Base-by-base conservation (phyloP, 2,888 invertebrate species). In the Melolontha melolontha region DNA sequence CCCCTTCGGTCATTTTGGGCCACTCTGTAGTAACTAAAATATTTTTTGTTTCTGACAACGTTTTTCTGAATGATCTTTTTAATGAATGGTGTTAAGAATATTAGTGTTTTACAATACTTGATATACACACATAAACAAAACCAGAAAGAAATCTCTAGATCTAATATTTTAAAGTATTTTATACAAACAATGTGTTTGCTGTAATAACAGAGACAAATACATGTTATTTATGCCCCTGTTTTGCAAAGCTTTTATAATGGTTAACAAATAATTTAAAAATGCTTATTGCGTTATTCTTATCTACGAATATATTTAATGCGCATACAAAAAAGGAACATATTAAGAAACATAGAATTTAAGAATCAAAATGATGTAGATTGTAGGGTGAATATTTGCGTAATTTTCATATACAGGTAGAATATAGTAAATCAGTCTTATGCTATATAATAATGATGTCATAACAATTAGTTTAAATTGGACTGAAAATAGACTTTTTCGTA, bases 251-350 rank as follows among this genome's bases (percentile, higher is more conserved):
- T 8, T 14, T 54, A 54, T 16, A 12, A 2, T 54, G n/a, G n/a
- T n/a, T n/a, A n/a, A n/a, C n/a, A n/a, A 10, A 51, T 22, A 51
- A 7, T n/a, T 22, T 47, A 47, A 52, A 52, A 52, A n/a, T 52
- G 12, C 12, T 34, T 2, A n/a, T 1, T 52, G 47, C 1, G 7
- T 47, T 12, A 47, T 47, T 47, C 47, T 14, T 7, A 14, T 14
- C 12, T 14, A n/a, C n/a, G n/a, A n/a, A n/a, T n/a, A n/a, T n/a
- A n/a, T n/a, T n/a, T n/a, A n/a, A n/a, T n/a, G n/a, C n/a, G n/a
- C n/a, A n/a, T n/a, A 29, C 29, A 29, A 29, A 29, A 29, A 29
- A 29, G 6, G 6, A 5, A 29, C 29, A 29, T 29, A 29, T 29
- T 29, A 29, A 29, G 29, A 29, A n/a, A n/a, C n/a, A n/a, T n/a